A percentile compares a stretch with the other conserved stretches of the same genome.
Conservation (phyloP, 2,888 invertebrate genomes). For the Chaetoderma sp. region DNA sequence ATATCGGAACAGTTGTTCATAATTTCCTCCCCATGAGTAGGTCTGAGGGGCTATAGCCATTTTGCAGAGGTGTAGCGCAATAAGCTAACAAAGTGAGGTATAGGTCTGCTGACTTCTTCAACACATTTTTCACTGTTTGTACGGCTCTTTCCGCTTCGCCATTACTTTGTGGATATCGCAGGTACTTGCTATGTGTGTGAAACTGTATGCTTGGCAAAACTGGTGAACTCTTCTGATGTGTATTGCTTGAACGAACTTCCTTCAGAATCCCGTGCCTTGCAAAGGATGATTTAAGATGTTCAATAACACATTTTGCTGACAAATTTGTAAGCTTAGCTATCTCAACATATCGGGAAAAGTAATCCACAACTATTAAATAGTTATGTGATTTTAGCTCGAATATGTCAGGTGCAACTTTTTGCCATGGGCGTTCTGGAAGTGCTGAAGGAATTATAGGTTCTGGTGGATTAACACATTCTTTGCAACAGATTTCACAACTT, state of each 20-base stretch:
- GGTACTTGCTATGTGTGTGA: too few species aligned
- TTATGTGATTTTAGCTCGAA: neutral
- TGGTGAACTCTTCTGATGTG: neutral
- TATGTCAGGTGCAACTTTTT: slow-evolving; percentile 17
- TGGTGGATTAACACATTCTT: neutral
- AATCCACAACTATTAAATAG: slow-evolving; percentile 17
- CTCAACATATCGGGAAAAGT: slow-evolving; percentile 21
- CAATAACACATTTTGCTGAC: slow-evolving; percentile 11
- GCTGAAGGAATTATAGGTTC: slow-evolving; percentile 19
- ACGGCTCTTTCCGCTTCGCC: neutral
- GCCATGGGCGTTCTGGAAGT: slow-evolving; percentile 29
- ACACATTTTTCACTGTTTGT: slow-evolving; percentile 37
- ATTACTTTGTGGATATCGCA: neutral
- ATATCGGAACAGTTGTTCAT: slow-evolving; percentile 36
- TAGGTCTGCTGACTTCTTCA: slow-evolving; percentile 45
- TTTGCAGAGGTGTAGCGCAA: slow-evolving; percentile 41
- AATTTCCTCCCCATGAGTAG: slow-evolving; percentile 48
- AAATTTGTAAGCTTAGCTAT: neutral
- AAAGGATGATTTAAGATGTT: too few species aligned
- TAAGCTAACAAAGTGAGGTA: slow-evolving; percentile 44
- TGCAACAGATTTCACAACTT: slow-evolving; percentile 1
- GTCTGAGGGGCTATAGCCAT: slow-evolving; percentile 49
- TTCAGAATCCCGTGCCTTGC: too few species aligned
- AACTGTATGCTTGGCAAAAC: neutral
- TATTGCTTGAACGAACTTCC: too few species aligned